phyloP scores from a whole-genome alignment of 2,888 invertebrate genomes.

The Nyleta sp. region DNA sequence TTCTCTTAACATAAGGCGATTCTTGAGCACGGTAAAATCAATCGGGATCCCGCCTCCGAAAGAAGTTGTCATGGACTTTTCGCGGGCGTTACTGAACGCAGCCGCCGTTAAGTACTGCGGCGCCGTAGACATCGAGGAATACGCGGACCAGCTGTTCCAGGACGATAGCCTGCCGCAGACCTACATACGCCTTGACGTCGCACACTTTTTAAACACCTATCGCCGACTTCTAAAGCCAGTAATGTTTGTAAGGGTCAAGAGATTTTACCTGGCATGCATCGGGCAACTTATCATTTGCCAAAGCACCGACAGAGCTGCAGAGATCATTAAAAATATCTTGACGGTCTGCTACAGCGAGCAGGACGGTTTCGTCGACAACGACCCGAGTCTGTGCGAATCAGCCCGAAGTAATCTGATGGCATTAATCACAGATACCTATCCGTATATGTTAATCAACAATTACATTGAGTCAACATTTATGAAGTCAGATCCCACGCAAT shows the following conservation, averaged over 20 bases:
- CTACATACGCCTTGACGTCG: slow-evolving; percentile 11
- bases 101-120: background rate
- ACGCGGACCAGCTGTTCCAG: background rate
- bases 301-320: background rate
- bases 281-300: slow-evolving; percentile 16
- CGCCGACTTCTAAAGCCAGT: background rate
- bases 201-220: slow-evolving; percentile 12
- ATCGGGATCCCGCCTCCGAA: background rate
- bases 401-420: too few species aligned
- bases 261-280: slow-evolving; percentile 4
- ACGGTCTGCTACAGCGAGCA: too few species aligned
- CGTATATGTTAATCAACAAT: too few species aligned
- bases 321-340: background rate
- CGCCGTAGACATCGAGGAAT: background rate
- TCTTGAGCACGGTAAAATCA: background rate
- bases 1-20: background rate
- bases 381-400: too few species aligned
- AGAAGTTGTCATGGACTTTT: background rate
- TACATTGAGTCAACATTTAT: too few species aligned
- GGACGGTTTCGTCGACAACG: too few species aligned
- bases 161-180: background rate
- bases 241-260: background rate
- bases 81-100: background rate
- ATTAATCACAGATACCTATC: too few species aligned
- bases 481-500: too few species aligned